A percentile compares a stretch with the other conserved stretches of the same genome.
Conservation (phyloP, 2,113 vertebrate species). For the Ailurus styani region DNA sequence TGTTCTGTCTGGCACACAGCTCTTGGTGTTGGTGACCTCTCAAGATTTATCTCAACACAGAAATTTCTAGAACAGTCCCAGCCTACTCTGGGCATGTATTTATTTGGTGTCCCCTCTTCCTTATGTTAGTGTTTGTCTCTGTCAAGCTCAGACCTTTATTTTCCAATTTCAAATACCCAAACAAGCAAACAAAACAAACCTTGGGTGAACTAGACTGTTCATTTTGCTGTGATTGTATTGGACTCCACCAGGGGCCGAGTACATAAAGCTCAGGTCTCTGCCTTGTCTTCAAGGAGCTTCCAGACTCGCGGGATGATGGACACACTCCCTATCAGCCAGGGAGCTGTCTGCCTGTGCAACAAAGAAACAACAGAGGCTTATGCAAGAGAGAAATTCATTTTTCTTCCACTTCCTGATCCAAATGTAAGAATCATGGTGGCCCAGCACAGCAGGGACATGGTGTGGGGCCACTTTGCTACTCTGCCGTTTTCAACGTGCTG, state of each 20-base stretch:
- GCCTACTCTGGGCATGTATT: not conserved
- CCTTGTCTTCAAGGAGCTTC: not conserved
- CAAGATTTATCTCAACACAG: no score
- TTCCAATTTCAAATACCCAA: not conserved
- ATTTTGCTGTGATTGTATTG: not conserved
- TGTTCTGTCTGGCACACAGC: rapidly evolving
- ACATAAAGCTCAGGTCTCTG: not conserved
- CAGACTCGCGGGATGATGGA: no score
- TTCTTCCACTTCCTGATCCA: not conserved
- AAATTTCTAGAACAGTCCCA: not conserved
- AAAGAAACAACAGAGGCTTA: not conserved
- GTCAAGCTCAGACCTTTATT: not conserved
- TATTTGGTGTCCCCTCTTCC: no score
- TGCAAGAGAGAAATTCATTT: not conserved
- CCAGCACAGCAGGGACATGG: not conserved
- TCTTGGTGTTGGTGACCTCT: not conserved
- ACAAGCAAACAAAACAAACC: not conserved
- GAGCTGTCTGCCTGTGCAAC: not conserved
- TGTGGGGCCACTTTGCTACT: not conserved
- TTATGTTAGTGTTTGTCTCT: not conserved
- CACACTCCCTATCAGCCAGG: not conserved
- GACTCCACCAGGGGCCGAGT: not conserved
- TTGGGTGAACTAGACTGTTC: not conserved
- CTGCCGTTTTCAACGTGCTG: not conserved
- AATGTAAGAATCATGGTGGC: not conserved